Evolutionary conservation across 2,797 vertebrate species (phyloP), one percentile per base, ranked within the genome.

Genomic region (Siniperca scherzeri): DNA sequence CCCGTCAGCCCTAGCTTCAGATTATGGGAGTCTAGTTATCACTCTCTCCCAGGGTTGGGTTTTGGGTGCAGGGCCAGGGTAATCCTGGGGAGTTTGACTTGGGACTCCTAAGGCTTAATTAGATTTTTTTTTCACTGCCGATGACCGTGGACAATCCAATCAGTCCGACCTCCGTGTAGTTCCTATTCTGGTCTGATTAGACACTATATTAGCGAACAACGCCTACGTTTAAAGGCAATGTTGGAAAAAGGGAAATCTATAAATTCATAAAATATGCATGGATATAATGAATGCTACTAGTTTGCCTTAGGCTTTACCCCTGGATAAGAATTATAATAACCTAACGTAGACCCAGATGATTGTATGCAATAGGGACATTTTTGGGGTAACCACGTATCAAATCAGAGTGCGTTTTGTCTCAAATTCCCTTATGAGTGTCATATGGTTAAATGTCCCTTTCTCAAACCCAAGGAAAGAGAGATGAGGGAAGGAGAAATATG

Each of bases 1-100:
- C 74, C 48, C 4, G 73, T 79, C 86, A 74, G 74, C 80, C 44
- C 60, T 40, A 19, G 60, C 57, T 80, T 82, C 80, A 89, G 94
- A 95, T 94, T 93, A 95, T 85, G 85, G 59, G 86, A 90, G 84
- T 78, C 65, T 85, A 90, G 94, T 95, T 95, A 95, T 96, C 95
- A 75, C 74, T 71, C 77, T 90, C 88, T 94, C 88, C 82, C 94
- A 95, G 93, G 90, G 87, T 84, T 86, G 85, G 86, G 76, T 86
- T 91, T 89, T 76, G 79, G 85, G 89, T 93, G 90, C 80, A 77
- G 81, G 87, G 86, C 88, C 83, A 85, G 84, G 78, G 80, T 94
- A 95, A 95, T 95, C 94, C 93, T 66, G 75, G 56, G 53, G 82
- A 93, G 88, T 91, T 84, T 77, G 88, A 93, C 91, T 94, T 73